Percentiles rank a stretch among this genome's conserved stretches.
Conservation (phyloP, 2,888 invertebrate species). For the Doris montereyensis region DNA sequence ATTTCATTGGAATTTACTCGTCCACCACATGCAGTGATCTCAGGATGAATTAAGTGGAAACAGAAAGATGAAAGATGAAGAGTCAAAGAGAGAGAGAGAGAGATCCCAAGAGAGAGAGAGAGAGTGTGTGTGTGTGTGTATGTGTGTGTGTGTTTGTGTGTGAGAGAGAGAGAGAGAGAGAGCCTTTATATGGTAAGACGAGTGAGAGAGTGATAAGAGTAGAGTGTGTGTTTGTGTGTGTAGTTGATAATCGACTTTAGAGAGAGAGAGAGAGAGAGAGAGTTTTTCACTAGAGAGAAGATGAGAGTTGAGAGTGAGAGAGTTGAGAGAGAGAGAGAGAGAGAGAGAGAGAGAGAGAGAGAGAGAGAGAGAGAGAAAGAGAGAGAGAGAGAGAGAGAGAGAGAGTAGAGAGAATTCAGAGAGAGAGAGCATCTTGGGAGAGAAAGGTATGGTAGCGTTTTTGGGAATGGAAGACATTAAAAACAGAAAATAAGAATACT, state of each 20-base stretch:
- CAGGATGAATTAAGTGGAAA: too few species aligned
- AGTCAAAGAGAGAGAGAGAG: neutral
- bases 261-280: neutral
- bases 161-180: too few species aligned
- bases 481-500: too few species aligned
- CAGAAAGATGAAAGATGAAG: neutral
- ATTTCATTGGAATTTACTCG: too few species aligned
- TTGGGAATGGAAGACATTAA: too few species aligned
- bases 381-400: constrained; percentile 5
- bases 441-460: neutral
- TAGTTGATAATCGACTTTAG: too few species aligned
- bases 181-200: too few species aligned
- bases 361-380: constrained; percentile 22
- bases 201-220: too few species aligned
- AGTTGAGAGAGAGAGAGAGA: neutral
- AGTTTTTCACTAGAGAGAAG: neutral
- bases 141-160: too few species aligned
- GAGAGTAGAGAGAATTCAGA: neutral
- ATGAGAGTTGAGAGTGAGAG: constrained; percentile 1
- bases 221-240: too few species aligned
- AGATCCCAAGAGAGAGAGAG: neutral
- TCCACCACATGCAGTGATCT: too few species aligned
- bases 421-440: neutral
- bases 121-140: too few species aligned
- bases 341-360: constrained; percentile 17